Base-by-base conservation (phyloP, 2,113 vertebrate species). In the Semicossyphus pulcher region DNA sequence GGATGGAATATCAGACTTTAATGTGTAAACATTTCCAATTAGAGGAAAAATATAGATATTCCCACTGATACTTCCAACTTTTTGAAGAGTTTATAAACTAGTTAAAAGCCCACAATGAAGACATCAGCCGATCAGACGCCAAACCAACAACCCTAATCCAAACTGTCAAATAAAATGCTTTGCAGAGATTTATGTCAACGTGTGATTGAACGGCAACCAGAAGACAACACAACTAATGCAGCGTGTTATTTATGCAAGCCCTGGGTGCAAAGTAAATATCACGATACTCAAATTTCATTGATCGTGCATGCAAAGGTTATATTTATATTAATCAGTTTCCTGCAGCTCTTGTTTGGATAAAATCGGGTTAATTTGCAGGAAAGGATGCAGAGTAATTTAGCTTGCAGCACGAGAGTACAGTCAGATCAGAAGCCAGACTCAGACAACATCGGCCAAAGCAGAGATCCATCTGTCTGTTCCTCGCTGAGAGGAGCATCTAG, bases 391-490 rank as follows among this genome's bases (percentile, higher is more conserved):
- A 78, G 69, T 68, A 63, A 81, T 81, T 73, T 47, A 66, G 72
- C 74, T 69, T 66, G 65, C 64, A 76, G 57, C 83, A 49, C n/a
- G 61, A 56, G 28, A 5, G 62, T 48, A 78, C 58, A 57, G 61
- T 76, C 26, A 66, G 71, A 88, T 81, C 86, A 86, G 78, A 80
- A 79, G 77, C 80, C 72, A 80, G 70, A 79, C 74, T 84, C 68
- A 71, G 79, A 86, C 77, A 66, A 54, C 72, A 59, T 45, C 44
- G 71, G 86, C 84, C 76, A 64, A 82, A 84, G 81, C 72, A 74
- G 71, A 68, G 74, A 90, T 87, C 83, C 85, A 92, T 92, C 86
- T 90, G 85, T 86, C 79, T 86, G 84, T 76, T 76, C 51, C 82
- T 73, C 74, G 69, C 86, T 80, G 83, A 81, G 79, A 70, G 75